These are phyloP conservation scores for Pediacus dermestoides DNA, from an alignment of 2,888 invertebrate genomes.

Conservation along the genomic window DNA sequence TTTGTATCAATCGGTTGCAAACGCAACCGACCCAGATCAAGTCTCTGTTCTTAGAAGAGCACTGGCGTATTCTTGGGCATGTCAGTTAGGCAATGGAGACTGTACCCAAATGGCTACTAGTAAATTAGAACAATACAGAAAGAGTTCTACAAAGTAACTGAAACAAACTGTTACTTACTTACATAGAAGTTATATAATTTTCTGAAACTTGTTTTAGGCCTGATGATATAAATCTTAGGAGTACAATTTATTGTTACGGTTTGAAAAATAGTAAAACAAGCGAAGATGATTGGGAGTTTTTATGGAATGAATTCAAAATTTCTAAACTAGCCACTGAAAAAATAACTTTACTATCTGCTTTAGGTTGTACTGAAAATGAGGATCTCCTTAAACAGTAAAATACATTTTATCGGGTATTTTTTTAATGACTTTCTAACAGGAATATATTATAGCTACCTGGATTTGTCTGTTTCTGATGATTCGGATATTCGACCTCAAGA, in stretches of 20 bases:
- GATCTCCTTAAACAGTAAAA: constrained; percentile 56
- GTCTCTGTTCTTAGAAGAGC: constrained; percentile 59
- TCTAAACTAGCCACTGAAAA: constrained; percentile 65
- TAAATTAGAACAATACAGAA: not conserved
- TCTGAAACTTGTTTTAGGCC: too few species aligned
- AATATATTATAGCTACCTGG: constrained; percentile 36
- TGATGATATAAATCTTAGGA: constrained; percentile 62
- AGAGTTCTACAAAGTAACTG: not conserved
- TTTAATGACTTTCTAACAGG: too few species aligned
- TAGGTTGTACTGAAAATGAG: constrained; percentile 64
- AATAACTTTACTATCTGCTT: constrained; percentile 58
- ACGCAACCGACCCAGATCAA: constrained; percentile 48
- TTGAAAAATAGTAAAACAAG: constrained; percentile 58
- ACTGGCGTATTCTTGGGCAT: constrained; percentile 60
- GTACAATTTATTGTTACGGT: constrained; percentile 72
- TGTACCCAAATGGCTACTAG: constrained; percentile 54
- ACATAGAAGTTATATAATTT: too few species aligned
- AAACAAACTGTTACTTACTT: too few species aligned
- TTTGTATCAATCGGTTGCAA: constrained; percentile 51
- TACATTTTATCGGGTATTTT: too few species aligned
- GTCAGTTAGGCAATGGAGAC: constrained; percentile 56
- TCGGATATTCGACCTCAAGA: constrained; percentile 52
- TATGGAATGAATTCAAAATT: constrained; percentile 59
- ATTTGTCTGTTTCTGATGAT: constrained; percentile 24
- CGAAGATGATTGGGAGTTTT: constrained; percentile 58